Conservation (phyloP, 1,140 invertebrate species). For the Calephelis nemesis region DNA sequence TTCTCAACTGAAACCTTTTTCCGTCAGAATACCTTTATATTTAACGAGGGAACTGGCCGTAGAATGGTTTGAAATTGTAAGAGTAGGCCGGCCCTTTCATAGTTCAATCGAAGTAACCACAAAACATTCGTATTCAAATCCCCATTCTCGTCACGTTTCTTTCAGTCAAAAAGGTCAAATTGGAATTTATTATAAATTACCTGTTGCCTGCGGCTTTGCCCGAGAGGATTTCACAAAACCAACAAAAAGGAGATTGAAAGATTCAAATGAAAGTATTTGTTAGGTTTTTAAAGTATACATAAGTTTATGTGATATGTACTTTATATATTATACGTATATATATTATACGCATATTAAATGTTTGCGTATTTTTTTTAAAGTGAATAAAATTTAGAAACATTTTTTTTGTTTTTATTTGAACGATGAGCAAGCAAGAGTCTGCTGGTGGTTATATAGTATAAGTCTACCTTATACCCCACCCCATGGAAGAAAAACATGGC, state of each 20-base stretch:
- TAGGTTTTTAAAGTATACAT: too few species aligned
- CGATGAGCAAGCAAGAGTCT: too few species aligned
- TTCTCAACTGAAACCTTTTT: constrained; percentile 45
- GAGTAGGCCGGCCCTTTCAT: constrained; percentile 53
- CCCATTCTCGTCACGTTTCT: constrained; percentile 66
- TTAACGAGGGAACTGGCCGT: constrained; percentile 47
- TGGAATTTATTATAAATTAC: constrained; percentile 33
- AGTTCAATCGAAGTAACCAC: constrained; percentile 69
- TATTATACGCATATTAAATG: too few species aligned
- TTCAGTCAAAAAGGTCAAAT: constrained; percentile 52
- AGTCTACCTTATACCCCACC: too few species aligned
- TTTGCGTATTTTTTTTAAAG: too few species aligned
- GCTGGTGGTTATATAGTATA: too few species aligned
- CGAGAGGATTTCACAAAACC: not conserved
- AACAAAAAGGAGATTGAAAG: not conserved
- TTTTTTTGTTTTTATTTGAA: too few species aligned
- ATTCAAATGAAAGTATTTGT: not conserved
- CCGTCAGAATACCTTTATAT: constrained; percentile 43
- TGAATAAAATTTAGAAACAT: too few species aligned
- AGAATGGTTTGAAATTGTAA: constrained; percentile 56
- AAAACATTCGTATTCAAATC: constrained; percentile 65
- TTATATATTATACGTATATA: too few species aligned
- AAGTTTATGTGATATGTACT: too few species aligned
- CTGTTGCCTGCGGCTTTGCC: constrained; percentile 2
- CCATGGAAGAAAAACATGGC: too few species aligned